Evolutionary conservation across 2,888 invertebrate species (phyloP), one percentile per base, ranked within the genome.

Genomic region (Rhagonycha fulva): DNA sequence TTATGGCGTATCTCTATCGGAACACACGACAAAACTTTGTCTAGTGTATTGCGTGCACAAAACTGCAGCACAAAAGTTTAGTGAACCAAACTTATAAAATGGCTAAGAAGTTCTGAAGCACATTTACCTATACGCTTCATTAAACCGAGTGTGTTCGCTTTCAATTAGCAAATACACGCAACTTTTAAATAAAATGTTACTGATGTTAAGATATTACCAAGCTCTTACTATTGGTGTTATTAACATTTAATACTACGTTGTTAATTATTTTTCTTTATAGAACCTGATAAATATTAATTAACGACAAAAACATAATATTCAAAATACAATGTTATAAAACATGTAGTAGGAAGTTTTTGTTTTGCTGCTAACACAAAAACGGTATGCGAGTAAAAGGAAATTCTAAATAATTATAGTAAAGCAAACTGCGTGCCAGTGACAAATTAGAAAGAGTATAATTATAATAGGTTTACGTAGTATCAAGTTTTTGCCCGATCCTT

Each of bases 401-500:
- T 72, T 47, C 47, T 47, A 47, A 80, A 80, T 78, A 80, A 82
- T 82, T 78, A 79, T 79, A 80, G 78, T 82, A 82, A 82, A 82
- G 81, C 80, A 80, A 76, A 76, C 82, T 81, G 79, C 80, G 80
- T 83, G 83, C 80, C 81, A 75, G 79, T 82, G 83, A 83, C 82
- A 83, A 82, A 47, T 47, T 47, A 47, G 47, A 47, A 47, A 47
- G 47, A 47, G 82, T 82, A 81, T 83, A 83, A 83, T 82, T 82
- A 81, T 76, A 79, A 75, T 78, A 73, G 78, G 63, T 68, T 72
- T 63, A 66, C 63, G 68, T 72, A 72, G 68, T 63, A 24, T 62
- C 30, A 32, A n/a, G 26, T 63, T 71, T 71, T 71, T 71, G 62
- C 68, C 47, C 47, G 47, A 47, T 47, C 47, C 47, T 47, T 47